Conservation (phyloP, 2,113 vertebrate species). For the Thermophis baileyi region DNA sequence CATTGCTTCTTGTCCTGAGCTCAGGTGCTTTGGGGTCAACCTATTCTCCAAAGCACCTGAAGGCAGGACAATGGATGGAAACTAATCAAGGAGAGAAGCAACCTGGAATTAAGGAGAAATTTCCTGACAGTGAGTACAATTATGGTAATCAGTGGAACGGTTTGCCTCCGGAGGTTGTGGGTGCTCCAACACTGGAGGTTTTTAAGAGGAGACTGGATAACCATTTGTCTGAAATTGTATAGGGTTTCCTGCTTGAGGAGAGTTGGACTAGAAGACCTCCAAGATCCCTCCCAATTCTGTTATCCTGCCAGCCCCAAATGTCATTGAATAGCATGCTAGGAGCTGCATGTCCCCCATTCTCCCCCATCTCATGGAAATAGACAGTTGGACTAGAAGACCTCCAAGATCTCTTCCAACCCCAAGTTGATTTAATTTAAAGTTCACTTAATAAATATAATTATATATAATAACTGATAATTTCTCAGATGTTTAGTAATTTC, state of each 20-base stretch:
- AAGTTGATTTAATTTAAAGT: background rate
- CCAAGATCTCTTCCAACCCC: background rate
- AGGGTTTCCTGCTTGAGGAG: background rate
- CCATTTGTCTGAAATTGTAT: background rate
- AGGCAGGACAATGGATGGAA: background rate
- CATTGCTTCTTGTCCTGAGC: background rate
- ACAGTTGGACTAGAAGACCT: background rate
- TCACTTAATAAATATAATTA: background rate
- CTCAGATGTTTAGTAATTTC: background rate
- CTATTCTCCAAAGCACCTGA: background rate
- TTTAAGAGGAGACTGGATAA: too few species aligned
- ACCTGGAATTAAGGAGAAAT: background rate
- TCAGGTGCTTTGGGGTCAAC: background rate
- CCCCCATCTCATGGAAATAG: background rate
- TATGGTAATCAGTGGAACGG: background rate
- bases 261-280: background rate
- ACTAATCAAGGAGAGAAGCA: background rate
- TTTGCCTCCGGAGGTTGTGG: background rate
- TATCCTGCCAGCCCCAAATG: background rate
- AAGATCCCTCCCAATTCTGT: background rate
- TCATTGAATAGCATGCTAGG: background rate
- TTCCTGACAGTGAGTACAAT: background rate
- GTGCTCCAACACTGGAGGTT: background rate
- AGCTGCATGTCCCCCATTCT: background rate
- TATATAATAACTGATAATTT: background rate